phyloP scores from a whole-genome alignment of 2,888 invertebrate species.

The Macrophya annulata region DNA sequence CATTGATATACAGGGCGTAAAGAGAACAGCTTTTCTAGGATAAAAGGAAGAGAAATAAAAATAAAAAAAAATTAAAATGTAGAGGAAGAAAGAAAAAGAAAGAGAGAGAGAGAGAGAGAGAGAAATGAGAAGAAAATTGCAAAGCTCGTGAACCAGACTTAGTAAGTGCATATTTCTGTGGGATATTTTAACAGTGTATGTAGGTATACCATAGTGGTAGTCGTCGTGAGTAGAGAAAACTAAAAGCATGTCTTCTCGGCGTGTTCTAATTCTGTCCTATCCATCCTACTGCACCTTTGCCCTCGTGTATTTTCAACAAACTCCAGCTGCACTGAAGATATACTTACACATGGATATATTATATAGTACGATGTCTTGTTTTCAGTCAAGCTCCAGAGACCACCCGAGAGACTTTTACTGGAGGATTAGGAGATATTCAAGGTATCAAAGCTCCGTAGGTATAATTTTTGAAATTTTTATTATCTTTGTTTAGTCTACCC shows the following conservation, averaged over 20 bases:
- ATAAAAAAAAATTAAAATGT: too few species aligned
- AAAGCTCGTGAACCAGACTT: background rate
- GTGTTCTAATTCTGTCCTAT: slow-evolving; percentile 49
- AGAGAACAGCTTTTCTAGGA: background rate
- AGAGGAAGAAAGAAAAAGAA: too few species aligned
- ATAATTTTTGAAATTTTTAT: background rate
- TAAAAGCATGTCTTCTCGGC: slow-evolving; percentile 15
- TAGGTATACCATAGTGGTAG: background rate
- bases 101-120: background rate
- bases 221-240: background rate
- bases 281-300: slow-evolving; percentile 43
- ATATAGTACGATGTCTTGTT: slow-evolving; percentile 17
- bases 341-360: slow-evolving; percentile 18
- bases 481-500: slow-evolving; percentile 10
- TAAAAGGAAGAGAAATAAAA: background rate
- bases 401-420: slow-evolving; percentile 16
- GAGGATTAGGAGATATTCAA: background rate
- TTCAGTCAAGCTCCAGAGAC: background rate
- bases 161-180: slow-evolving; percentile 4
- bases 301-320: slow-evolving; percentile 48
- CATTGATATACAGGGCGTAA: background rate
- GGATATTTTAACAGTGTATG: background rate
- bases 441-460: background rate
- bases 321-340: slow-evolving; percentile 37
- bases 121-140: background rate